Base-by-base conservation (phyloP, 2,113 vertebrate genomes). In the Neodontobutis hainanensis region DNA sequence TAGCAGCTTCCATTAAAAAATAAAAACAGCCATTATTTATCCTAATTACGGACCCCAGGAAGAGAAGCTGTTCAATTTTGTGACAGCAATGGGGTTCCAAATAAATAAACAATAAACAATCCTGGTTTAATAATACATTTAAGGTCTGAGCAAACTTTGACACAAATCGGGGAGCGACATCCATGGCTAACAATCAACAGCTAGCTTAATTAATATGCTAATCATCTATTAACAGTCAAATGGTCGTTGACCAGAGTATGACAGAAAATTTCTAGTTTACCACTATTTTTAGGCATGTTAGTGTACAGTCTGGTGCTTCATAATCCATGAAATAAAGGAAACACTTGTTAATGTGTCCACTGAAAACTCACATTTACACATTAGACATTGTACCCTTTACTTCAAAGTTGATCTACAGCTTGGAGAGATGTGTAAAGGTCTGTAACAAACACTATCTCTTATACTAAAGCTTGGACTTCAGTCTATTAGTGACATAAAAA, bases 401-500 rank as follows among this genome's bases (percentile, higher is more conserved):
- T 36, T 72, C 55, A 73, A 61, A 64, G 42, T 60, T 61, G 16
- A 43, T 73, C 49, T 57, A 35, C 50, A 52, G 48, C 35, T 32
- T 46, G n/a, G 16, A 48, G 42, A 62, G 38, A 63, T 53, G 12
- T 11, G 61, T 56, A 27, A 45, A 53, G 4, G 60, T 69, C 67
- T 45, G 56, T 40, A 44, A 49, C n/a, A 16, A 35, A 12, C 61
- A 68, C 10, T 40, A 57, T 68, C 55, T 58, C 19, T 66, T 56
- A 10, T 59, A 57, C 42, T 48, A 45, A 5, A 73, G 34, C 57
- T 58, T 58, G 27, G 44, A 63, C 44, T 32, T 14, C 9, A 60
- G 53, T 68, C 60, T 59, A 69, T n/a, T 14, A 49, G 51, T 73
- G 72, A 61, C 74, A 27, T 45, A 15, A 70, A 55, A 50, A 43